Conservation (phyloP, 2,888 invertebrate species). For the Rhagonycha fulva region DNA sequence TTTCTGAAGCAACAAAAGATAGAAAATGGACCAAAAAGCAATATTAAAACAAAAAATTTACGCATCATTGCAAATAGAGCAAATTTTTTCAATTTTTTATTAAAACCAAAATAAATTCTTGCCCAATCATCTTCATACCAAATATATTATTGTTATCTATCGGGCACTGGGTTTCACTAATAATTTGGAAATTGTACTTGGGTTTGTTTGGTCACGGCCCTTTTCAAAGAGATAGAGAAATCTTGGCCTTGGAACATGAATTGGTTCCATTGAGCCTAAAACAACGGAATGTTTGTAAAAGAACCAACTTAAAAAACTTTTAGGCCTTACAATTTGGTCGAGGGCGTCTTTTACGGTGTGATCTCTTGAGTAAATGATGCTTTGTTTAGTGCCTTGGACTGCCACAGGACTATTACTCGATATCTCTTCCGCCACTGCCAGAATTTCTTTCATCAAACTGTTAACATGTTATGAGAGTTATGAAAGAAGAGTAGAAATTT, state of each 20-base stretch:
- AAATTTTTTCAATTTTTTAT: no score
- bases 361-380: slow-evolving; percentile 84
- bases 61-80: no score
- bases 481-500: neutral
- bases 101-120: no score
- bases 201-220: neutral
- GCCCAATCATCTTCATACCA: no score
- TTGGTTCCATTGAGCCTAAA: neutral
- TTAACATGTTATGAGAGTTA: slow-evolving; percentile 26
- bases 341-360: slow-evolving; percentile 86
- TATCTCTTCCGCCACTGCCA: slow-evolving; percentile 78
- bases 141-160: no score
- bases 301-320: neutral
- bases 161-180: no score
- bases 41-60: no score
- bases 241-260: neutral
- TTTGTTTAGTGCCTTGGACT: slow-evolving; percentile 87
- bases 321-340: slow-evolving; percentile 80
- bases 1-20: no score
- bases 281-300: neutral
- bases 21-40: no score
- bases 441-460: slow-evolving; percentile 73
- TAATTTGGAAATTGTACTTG: neutral
- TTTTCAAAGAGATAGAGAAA: neutral
- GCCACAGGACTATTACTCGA: slow-evolving; percentile 93